Conservation (phyloP, 2,797 vertebrate species). For the Galaxias olidus region DNA sequence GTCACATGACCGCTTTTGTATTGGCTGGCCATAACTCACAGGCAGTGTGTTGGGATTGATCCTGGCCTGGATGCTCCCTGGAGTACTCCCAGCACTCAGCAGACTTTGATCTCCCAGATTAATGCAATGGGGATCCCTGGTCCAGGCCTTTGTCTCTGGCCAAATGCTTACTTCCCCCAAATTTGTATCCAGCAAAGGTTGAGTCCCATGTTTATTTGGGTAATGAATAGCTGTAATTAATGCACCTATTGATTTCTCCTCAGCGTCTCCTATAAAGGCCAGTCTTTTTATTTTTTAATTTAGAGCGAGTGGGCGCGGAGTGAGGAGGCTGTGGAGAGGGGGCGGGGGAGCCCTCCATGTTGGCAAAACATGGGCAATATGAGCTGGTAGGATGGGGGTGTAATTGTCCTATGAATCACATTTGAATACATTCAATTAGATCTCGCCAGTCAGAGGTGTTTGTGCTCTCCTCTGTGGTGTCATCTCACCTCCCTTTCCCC, state of each 20-base stretch:
- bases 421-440: constrained; percentile 85
- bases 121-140: constrained; percentile 83
- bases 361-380: constrained; percentile 76
- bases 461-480: constrained; percentile 40
- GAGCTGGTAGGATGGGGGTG: constrained; percentile 64
- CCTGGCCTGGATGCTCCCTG: constrained; percentile 83
- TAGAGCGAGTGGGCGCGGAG: constrained; percentile 81
- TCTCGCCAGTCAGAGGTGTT: constrained; percentile 58
- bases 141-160: constrained; percentile 85
- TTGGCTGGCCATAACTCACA: constrained; percentile 92
- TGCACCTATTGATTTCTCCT: constrained; percentile 91
- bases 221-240: constrained; percentile 99
- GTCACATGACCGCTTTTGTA: constrained; percentile 92
- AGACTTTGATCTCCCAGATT: constrained; percentile 89
- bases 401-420: constrained; percentile 86
- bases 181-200: constrained; percentile 88
- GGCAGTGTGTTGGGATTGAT: constrained; percentile 83
- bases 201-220: constrained; percentile 91
- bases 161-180: constrained; percentile 79
- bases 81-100: constrained; percentile 82
- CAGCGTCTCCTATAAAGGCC: constrained; percentile 87
- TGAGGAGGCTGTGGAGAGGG: constrained; percentile 59
- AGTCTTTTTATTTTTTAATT: constrained; percentile 91
- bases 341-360: constrained; percentile 58
- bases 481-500: constrained; percentile 58